Evolutionary conservation across 2,888 invertebrate species (phyloP).

Genomic region (Agrotis puta): DNA sequence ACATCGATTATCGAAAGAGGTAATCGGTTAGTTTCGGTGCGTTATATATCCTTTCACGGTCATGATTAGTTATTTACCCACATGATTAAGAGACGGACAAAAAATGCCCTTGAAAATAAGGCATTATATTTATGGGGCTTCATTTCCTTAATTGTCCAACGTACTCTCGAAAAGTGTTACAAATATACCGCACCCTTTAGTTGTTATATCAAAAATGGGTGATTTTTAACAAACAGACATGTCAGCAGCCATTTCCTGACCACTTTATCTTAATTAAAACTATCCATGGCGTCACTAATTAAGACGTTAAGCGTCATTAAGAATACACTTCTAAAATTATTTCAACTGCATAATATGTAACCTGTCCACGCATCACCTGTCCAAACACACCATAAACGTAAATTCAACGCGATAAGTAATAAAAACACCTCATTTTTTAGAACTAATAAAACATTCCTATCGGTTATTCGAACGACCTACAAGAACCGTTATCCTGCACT

Average conservation of each 20-base stretch:
- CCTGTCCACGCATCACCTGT: conserved; percentile 39
- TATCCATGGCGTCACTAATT: conserved; percentile 49
- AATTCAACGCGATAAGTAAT: conserved; percentile 70
- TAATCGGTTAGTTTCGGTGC: too few species aligned
- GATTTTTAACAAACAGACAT: conserved; percentile 26
- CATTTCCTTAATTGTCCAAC: conserved; percentile 20
- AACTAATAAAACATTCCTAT: conserved; percentile 73
- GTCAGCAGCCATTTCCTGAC: conserved; percentile 29
- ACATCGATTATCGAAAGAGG: too few species aligned
- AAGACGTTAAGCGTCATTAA: conserved; percentile 40
- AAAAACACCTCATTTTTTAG: conserved; percentile 74
- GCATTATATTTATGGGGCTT: conserved; percentile 14
- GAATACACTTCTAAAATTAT: conserved; percentile 30
- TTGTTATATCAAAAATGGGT: conserved; percentile 17
- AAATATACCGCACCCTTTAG: conserved; percentile 29
- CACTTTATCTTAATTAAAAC: conserved; percentile 38
- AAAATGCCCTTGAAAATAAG: conserved; percentile 5
- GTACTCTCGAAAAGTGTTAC: neutral
- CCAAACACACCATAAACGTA: conserved; percentile 50
- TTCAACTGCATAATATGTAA: conserved; percentile 17
- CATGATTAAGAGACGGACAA: conserved; percentile 1
- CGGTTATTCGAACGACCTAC: conserved; percentile 68
- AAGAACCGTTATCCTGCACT: conserved; percentile 75
- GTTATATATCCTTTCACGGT: neutral
- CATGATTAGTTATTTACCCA: neutral